These are phyloP conservation scores for Ferdinandea cuprea DNA, from an alignment of 2,888 invertebrate species.

Conservation along the genomic window DNA sequence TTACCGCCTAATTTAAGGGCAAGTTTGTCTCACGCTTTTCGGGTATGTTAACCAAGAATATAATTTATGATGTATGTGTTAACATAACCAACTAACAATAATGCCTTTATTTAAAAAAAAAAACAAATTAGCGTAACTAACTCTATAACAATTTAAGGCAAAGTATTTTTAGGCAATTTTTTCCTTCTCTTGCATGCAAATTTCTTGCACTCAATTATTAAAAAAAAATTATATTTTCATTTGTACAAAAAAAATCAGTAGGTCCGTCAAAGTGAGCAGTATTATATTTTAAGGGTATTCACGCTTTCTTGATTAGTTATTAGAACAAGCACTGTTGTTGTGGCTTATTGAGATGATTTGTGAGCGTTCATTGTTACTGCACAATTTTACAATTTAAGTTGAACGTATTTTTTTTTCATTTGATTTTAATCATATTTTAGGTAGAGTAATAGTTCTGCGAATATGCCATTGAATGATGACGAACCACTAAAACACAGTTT, in stretches of 20 bases:
- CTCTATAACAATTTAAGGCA: constrained; percentile 66
- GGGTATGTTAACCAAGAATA: constrained; percentile 78
- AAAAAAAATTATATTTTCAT: neutral
- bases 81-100: constrained; percentile 23
- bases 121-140: constrained; percentile 20
- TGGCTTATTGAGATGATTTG: too few relatives aligned
- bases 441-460: too few relatives aligned
- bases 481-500: too few relatives aligned
- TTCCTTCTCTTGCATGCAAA: constrained; percentile 18
- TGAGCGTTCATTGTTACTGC: too few relatives aligned
- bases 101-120: too few relatives aligned
- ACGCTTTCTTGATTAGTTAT: neutral
- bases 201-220: neutral
- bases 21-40: constrained; percentile 77
- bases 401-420: too few relatives aligned
- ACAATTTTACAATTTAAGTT: too few relatives aligned
- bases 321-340: neutral
- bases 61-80: neutral
- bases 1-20: constrained; percentile 82
- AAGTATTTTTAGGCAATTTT: constrained; percentile 44
- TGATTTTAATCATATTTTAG: too few relatives aligned
- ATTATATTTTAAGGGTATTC: neutral
- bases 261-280: constrained; percentile 1
- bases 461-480: too few relatives aligned
- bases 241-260: neutral